Evolutionary conservation across 2,888 invertebrate genomes (phyloP).

Genomic region (Pedicia rivosa): DNA sequence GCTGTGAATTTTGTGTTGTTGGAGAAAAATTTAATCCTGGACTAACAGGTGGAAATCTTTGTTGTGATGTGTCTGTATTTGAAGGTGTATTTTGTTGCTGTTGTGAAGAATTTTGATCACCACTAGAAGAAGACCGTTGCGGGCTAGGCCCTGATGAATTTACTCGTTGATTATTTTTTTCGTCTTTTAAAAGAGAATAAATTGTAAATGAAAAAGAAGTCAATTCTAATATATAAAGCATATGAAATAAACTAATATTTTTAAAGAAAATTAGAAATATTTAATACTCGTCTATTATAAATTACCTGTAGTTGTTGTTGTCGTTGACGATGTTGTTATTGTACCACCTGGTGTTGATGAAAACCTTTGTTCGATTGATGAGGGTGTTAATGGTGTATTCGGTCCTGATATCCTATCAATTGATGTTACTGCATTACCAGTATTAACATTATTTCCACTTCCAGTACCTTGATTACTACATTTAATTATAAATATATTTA

Average conservation of each 20-base stretch:
- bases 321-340: slow-evolving; percentile 32
- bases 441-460: slow-evolving; percentile 28
- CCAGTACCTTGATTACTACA: slow-evolving; percentile 13
- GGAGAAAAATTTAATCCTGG: slow-evolving; percentile 24
- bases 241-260: no score
- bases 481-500: slow-evolving; percentile 6
- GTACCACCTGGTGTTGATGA: slow-evolving; percentile 34
- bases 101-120: slow-evolving; percentile 18
- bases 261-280: no score
- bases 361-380: slow-evolving; percentile 14
- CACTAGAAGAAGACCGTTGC: slow-evolving; percentile 13
- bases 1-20: slow-evolving; percentile 32
- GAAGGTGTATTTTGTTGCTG: neutral
- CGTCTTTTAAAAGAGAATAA: no score
- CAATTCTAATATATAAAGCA: no score
- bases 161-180: no score
- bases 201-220: no score
- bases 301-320: slow-evolving; percentile 10
- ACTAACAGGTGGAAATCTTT: slow-evolving; percentile 22
- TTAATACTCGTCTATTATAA: no score
- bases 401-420: neutral
- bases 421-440: slow-evolving; percentile 12
- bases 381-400: slow-evolving; percentile 31
- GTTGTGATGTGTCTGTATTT: neutral
- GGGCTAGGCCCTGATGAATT: neutral